Evolutionary conservation across 2,113 vertebrate genomes (phyloP), one percentile per base, ranked within the genome.

Genomic region (Prolemur simus): DNA sequence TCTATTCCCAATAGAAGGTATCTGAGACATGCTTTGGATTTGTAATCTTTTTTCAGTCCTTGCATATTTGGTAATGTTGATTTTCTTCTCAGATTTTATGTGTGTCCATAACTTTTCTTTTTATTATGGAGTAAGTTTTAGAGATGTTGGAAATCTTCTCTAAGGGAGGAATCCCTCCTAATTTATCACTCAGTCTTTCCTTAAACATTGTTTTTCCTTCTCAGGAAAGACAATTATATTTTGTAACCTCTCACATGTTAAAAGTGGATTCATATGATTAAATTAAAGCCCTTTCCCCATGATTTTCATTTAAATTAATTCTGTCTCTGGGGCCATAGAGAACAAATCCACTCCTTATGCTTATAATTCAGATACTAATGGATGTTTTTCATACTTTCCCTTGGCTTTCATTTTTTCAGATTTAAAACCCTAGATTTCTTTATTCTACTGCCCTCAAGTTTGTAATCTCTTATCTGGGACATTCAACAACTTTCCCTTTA

Each of bases 271-370:
- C 52, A 84, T 89, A 84, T 17, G 23, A 21, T 47, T 77, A 95
- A 91, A 73, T 84, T 32, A 69, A 81, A 77, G 45, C 6, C 5
- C n/a, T 52, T 91, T 32, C 39, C 39, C 13, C n/a, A 12, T 60
- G 52, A 69, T 71, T 87, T 95, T 89, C 34, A 52, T 47, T 90
- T 88, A 87, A 86, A 76, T 66, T 91, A 80, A 83, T 87, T 91
- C 56, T 82, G 23, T 77, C 39, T 94, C 63, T 90, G 21, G 37
- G 56, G 37, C 27, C 25, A 39, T 8, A 60, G 6, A 71, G 42
- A 95, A 81, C 69, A 60, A 69, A 80, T 91, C 21, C 23, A 54
- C 23, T 81, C 60, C 45, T 39, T 52, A 37, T 47, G 39, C 78
- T 60, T 89, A 42, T 52, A 73, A 68, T 47, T 73, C n/a, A 81